Evolutionary conservation across 2,113 vertebrate genomes (phyloP).

Genomic region (Microtus ochrogaster): DNA sequence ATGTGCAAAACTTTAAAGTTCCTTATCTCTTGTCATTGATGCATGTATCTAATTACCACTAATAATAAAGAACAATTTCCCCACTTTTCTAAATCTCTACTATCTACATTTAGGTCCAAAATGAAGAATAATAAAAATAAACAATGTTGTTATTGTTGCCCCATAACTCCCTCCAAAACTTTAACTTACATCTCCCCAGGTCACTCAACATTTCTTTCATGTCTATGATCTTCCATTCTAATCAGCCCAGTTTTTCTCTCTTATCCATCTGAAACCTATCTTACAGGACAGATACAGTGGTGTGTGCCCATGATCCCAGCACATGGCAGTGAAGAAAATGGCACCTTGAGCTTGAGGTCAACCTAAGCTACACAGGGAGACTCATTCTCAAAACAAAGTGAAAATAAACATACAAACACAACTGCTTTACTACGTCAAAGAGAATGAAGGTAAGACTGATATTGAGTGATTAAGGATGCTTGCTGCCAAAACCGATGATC

Average conservation of each 20-base stretch:
- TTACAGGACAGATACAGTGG: neutral
- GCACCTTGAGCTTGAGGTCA: neutral
- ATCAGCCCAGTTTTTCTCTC: neutral
- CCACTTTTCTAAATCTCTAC: neutral
- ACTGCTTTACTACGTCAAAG: neutral
- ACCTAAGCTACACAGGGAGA: too few species aligned
- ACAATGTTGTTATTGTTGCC: neutral
- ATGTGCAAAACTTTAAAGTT: neutral
- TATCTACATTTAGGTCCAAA: neutral
- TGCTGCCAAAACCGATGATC: too few species aligned
- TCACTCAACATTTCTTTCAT: neutral
- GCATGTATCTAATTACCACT: neutral
- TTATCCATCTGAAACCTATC: neutral
- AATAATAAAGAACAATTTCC: neutral
- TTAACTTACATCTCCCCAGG: neutral
- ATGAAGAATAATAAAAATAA: too few species aligned
- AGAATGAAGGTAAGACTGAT: neutral
- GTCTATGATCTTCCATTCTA: neutral
- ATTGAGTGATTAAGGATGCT: too few species aligned
- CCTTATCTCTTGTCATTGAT: neutral
- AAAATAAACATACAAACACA: neutral
- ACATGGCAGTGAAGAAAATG: neutral
- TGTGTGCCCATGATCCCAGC: neutral
- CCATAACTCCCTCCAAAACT: neutral
- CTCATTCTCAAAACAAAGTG: neutral